Evolutionary conservation across 2,888 invertebrate genomes (phyloP), one percentile per base, ranked within the genome.

Genomic region (Papilio protenor): DNA sequence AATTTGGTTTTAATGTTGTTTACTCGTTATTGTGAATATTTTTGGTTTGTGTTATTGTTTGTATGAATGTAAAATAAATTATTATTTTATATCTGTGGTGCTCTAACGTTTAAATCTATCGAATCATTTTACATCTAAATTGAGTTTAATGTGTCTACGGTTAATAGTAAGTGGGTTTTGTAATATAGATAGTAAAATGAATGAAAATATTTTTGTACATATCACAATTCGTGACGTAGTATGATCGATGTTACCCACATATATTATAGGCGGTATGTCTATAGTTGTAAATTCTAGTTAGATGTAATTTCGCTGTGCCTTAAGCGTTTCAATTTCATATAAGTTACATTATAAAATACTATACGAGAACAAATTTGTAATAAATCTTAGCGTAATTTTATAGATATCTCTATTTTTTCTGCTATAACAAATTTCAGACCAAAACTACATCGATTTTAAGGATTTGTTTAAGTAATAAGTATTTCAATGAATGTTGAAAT

Each of bases 321-420:
- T 94, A 94, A 88, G 93, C 92, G 94, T 94, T 93, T 94, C 94
- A 94, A 94, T 94, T 94, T 94, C 90, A 90, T 89, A 88, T 88
- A 88, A 89, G 85, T 91, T 91, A 90, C 81, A 81, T 81, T 79
- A 81, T 80, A 80, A 82, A 81, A 77, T 77, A 27, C 86, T 84
- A 85, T 87, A 85, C 86, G 88, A 85, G 90, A 92, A 90, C 90
- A 91, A 88, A 88, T 90, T 91, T 91, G 90, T 87, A 85, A 84
- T 21, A 47, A 78, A 71, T 45, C 27, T 82, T 85, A 85, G 86
- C 87, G 88, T 91, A 90, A 89, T 90, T 92, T 92, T 91, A 87
- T 89, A 91, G 69, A 75, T 91, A 85, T 87, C 86, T 90, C 87
- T 92, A 90, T 90, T 89, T 91, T 90, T 87, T 88, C 81, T 86